A percentile compares a stretch with the other conserved stretches of the same genome.
These are phyloP conservation scores for Poeciliopsis infans DNA, from an alignment of 2,797 vertebrate genomes.

Conservation along the genomic window DNA sequence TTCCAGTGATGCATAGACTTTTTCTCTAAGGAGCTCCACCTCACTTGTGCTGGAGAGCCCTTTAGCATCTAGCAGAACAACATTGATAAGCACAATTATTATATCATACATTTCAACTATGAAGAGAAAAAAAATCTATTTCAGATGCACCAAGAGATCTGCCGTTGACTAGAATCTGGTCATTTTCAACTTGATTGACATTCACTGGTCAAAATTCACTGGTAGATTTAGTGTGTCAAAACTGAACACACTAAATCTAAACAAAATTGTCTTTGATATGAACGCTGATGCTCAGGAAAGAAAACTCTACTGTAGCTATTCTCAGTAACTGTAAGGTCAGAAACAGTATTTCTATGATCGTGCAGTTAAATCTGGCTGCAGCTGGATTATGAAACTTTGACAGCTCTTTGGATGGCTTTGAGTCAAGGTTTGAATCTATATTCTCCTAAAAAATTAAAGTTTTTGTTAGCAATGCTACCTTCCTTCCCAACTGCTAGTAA, in stretches of 20 bases:
- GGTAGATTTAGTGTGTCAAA: not conserved
- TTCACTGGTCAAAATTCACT: not conserved
- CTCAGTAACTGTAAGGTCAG: not conserved
- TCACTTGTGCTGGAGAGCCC: constrained; percentile 93
- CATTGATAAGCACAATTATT: not conserved
- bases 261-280: not conserved
- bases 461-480: not conserved
- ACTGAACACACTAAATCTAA: not conserved
- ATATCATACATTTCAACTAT: not conserved
- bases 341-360: not conserved
- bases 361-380: not conserved
- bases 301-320: not conserved
- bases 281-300: not conserved
- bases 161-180: not conserved
- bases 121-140: not conserved
- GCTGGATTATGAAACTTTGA: not conserved
- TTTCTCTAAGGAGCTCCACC: constrained; percentile 93
- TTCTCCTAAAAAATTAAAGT: too few relatives aligned
- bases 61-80: constrained; percentile 88
- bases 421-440: too few relatives aligned
- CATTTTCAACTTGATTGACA: not conserved
- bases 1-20: constrained; percentile 96
- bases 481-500: not conserved
- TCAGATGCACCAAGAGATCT: not conserved
- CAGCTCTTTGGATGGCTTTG: too few relatives aligned